These are phyloP conservation scores for Cyphomyrmex costatus DNA, from an alignment of 1,140 invertebrate species.

Conservation along the genomic window DNA sequence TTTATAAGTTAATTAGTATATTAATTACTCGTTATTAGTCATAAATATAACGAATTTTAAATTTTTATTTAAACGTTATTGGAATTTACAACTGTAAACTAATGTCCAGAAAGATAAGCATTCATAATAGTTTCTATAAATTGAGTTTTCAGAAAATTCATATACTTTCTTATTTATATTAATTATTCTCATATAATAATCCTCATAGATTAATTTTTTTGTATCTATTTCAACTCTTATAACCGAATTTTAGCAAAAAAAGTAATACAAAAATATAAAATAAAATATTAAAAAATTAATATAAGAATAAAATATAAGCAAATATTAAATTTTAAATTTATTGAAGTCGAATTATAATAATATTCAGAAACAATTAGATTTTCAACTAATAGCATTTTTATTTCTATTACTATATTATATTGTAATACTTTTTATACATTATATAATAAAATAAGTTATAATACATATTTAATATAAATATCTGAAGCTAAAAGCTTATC, in stretches of 20 bases:
- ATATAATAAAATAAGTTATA: neutral
- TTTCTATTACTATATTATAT: neutral
- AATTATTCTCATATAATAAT: too few species aligned
- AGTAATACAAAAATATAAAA: too few species aligned
- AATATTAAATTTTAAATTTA: conserved; percentile 3
- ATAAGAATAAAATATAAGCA: too few species aligned
- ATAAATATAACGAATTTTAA: neutral
- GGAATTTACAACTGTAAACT: too few species aligned
- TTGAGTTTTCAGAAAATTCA: neutral
- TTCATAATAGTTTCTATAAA: neutral
- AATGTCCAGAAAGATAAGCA: neutral
- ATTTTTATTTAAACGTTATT: neutral
- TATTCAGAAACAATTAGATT: conserved; percentile 7
- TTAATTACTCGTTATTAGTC: too few species aligned
- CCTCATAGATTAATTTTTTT: neutral
- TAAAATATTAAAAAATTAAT: too few species aligned
- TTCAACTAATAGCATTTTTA: conserved; percentile 5
- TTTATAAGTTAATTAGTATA: neutral
- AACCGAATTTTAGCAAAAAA: neutral
- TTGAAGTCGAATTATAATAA: neutral
- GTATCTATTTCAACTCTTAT: neutral
- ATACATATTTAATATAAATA: conserved; percentile 5
- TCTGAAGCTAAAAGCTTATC: conserved; percentile 1
- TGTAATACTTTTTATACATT: neutral
- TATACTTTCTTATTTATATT: neutral